Evolutionary conservation across 2,888 invertebrate species (phyloP), one percentile per base, ranked within the genome.

Genomic region (Alcis repandata): DNA sequence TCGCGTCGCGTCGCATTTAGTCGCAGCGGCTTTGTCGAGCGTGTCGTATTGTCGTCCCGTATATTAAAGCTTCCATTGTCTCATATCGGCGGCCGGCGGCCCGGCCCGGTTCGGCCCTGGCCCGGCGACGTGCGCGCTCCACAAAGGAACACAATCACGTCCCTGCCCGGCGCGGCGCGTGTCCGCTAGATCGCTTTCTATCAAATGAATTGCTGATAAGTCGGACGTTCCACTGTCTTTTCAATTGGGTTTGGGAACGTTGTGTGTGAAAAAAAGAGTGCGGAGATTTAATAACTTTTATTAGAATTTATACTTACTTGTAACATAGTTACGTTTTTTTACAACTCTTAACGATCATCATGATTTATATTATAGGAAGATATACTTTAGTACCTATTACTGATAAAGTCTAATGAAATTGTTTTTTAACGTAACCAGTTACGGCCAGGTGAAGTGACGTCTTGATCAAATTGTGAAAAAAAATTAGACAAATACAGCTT

Each of bases 81-180:
- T 22, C 46, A 13, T 40, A 40, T 40, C 40, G n/a, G 19, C 43
- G 27, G 27, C 27, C 27, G 27, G 27, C 27, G 27, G 6, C 27
- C 27, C 3, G 27, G 27, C 27, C n/a, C n/a, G n/a, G n/a, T n/a
- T n/a, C 13, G 41, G 41, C 17, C 10, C 36, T 6, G 41, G 41
- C 17, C 7, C 2, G 15, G 43, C 20, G 45, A 22, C 13, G 13
- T 46, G 46, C n/a, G 22, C 6, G 22, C 22, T 1, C 20, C n/a
- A 46, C 46, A 46, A 46, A 46, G 22, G 46, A 46, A 46, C 22
- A 46, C 46, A 22, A 46, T 46, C 46, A 46, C 22, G 4, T 10
- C 22, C 20, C 46, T 13, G 20, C n/a, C 3, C 20, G 20, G 2
- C 2, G 17, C 7, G 13, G 20, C 15, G 19, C 41, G 15, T 15